These are phyloP conservation scores for Lathamus discolor DNA, from an alignment of 2,113 vertebrate species.

Conservation along the genomic window DNA sequence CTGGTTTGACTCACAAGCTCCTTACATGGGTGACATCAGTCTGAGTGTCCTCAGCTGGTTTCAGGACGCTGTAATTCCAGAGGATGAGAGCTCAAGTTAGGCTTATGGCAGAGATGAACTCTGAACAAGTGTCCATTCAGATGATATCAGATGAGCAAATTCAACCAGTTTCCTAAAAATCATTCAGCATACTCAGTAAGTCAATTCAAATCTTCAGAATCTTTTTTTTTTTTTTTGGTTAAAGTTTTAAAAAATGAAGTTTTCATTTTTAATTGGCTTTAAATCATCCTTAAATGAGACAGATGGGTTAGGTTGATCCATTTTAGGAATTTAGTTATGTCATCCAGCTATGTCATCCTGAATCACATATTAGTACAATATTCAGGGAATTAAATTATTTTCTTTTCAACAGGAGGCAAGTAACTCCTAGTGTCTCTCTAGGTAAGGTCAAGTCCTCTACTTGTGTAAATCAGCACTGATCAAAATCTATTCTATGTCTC, in stretches of 20 bases:
- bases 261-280: slow-evolving; percentile 28
- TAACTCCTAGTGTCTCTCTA: background rate
- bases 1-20: background rate
- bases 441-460: background rate
- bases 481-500: background rate
- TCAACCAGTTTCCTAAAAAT: background rate
- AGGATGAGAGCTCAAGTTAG: background rate
- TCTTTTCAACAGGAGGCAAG: background rate
- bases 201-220: background rate
- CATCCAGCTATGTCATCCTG: slow-evolving; percentile 48
- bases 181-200: background rate
- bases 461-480: background rate
- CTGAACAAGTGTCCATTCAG: background rate
- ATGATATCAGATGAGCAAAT: background rate
- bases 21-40: background rate
- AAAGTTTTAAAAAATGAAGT: background rate
- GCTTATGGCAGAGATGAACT: background rate
- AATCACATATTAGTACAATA: slow-evolving; percentile 43
- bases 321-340: slow-evolving; percentile 57
- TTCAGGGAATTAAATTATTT: slow-evolving; percentile 48
- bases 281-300: slow-evolving; percentile 5
- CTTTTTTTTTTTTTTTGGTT: background rate
- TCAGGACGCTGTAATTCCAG: background rate
- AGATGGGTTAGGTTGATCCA: slow-evolving; percentile 23
- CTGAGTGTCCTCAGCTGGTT: background rate